These are phyloP conservation scores for Drosophila santomea DNA, from an alignment of 1,140 invertebrate genomes.

Conservation along the genomic window DNA sequence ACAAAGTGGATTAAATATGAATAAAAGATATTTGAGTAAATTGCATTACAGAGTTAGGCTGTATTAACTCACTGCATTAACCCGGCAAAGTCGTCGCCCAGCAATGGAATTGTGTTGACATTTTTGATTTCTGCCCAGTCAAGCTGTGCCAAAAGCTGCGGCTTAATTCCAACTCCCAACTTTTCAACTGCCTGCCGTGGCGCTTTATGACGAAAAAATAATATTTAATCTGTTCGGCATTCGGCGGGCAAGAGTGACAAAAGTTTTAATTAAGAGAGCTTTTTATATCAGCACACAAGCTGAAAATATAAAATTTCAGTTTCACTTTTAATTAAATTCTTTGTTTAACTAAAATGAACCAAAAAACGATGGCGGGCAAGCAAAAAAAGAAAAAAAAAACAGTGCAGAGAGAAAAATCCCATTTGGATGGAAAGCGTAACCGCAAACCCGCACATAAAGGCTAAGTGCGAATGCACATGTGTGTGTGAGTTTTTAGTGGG, in stretches of 20 bases:
- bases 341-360: constrained; percentile 53
- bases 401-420: constrained; percentile 36
- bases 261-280: constrained; percentile 59
- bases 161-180: constrained; percentile 11
- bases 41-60: constrained; percentile 65
- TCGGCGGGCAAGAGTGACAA: constrained; percentile 42
- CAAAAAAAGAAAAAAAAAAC: not conserved
- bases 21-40: constrained; percentile 81
- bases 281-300: constrained; percentile 31
- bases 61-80: constrained; percentile 63
- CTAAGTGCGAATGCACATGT: constrained; percentile 25
- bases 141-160: constrained; percentile 28
- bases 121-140: constrained; percentile 40
- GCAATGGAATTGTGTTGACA: constrained; percentile 29
- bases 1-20: constrained; percentile 81
- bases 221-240: constrained; percentile 48
- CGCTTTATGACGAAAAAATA: constrained; percentile 19
- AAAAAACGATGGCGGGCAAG: constrained; percentile 12
- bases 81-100: constrained; percentile 2
- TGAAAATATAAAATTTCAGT: constrained; percentile 57
- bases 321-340: constrained; percentile 66
- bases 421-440: constrained; percentile 43
- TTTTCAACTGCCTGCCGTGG: too few species aligned
- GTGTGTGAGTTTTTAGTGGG: not conserved
- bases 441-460: constrained; percentile 44